Evolutionary conservation across 2,113 vertebrate species (phyloP), one percentile per base, ranked within the genome.

Genomic region (Corythoichthys haematopterus): DNA sequence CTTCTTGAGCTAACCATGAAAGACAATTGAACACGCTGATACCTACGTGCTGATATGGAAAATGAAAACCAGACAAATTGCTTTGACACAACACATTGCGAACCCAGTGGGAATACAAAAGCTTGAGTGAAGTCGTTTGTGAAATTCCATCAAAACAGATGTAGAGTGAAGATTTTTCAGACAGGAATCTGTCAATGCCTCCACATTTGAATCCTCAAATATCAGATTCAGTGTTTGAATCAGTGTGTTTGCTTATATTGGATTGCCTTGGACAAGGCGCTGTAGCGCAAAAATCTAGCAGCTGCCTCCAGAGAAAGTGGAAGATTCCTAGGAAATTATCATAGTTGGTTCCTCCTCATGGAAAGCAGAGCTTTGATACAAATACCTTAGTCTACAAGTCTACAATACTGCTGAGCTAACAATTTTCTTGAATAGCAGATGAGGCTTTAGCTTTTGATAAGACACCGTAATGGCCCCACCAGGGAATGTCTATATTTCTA

Each of bases 291-390:
- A 85, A 88, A 80, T 88, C 73, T 77, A 53, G 50, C 53, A 70
- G 79, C 76, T 70, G 80, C 84, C 79, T 73, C 75, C 16, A 12
- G 81, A 79, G 76, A 78, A 80, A 83, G 80, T 69, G 62, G 16
- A 69, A 37, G 72, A 80, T 86, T 86, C 80, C 69, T 87, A 28
- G 82, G 68, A 88, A 87, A 80, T 78, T 76, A 87, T 79, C 72
- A 79, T 72, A 63, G 69, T 64, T 60, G 71, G 71, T 72, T 70
- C 60, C 66, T 60, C 28, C 37, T 38, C 58, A 45, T 74, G 84
- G 79, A 88, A 83, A 86, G 67, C 65, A 78, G 67, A 11, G 61
- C 79, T 86, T 83, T 85, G 84, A 87, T 85, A 80, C 66, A 50
- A 59, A 52, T 51, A 64, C 61, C 46, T 33, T 76, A 50, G 79